Evolutionary conservation across 2,888 invertebrate species (phyloP).

Genomic region (Apotomis betuletana): DNA sequence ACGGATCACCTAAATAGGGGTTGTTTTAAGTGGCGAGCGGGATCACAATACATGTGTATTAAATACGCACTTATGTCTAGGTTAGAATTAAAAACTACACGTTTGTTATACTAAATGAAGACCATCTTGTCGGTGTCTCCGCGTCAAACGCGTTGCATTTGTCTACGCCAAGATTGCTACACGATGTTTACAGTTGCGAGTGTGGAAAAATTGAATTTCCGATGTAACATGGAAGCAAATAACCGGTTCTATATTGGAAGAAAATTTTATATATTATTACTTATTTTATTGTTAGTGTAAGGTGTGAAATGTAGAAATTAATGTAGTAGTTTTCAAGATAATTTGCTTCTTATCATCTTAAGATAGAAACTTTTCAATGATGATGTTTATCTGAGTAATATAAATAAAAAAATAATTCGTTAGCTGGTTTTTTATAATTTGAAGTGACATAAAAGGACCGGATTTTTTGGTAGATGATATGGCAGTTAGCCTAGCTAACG

Average conservation of each 20-base stretch:
- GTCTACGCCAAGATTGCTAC: conserved; percentile 55
- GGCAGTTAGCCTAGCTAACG: too few relatives aligned
- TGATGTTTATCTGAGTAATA: too few relatives aligned
- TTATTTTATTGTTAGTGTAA: too few relatives aligned
- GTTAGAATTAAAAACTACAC: conserved; percentile 7
- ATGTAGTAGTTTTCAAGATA: too few relatives aligned
- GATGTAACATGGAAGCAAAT: neutral
- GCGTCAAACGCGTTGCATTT: conserved; percentile 56
- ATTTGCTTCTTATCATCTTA: too few relatives aligned
- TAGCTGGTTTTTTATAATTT: too few relatives aligned
- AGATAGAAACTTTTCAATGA: too few relatives aligned
- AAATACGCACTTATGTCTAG: neutral
- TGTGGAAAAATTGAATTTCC: conserved; percentile 7
- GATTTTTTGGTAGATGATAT: too few relatives aligned
- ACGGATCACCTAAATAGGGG: conserved; percentile 15
- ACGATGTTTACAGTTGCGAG: conserved; percentile 16
- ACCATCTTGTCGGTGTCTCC: conserved; percentile 51
- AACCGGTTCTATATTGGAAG: too few relatives aligned
- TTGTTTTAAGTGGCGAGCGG: neutral
- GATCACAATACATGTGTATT: neutral
- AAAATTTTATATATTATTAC: neutral
- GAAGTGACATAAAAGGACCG: too few relatives aligned
- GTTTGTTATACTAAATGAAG: conserved; percentile 54
- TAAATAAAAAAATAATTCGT: too few relatives aligned
- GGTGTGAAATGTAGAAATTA: too few relatives aligned